A percentile compares a stretch with the other conserved stretches of the same genome.
Conservation (phyloP, 35 echinoderm and acorn worm species). For the Apostichopus parvimensis region DNA sequence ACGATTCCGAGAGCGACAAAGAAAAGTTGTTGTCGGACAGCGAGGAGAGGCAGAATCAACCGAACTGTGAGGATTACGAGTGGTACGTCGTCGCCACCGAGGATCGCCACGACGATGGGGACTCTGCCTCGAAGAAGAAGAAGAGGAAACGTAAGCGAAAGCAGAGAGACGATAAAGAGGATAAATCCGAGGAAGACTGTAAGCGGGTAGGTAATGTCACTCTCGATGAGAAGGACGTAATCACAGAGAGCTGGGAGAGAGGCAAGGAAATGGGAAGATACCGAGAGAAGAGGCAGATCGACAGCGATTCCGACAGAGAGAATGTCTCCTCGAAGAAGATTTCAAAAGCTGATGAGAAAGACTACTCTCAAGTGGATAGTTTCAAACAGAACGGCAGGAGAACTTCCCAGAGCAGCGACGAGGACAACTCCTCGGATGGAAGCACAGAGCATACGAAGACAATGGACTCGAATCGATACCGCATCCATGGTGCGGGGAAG, state of each 20-base stretch:
- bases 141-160: constrained; percentile 60
- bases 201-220: background rate
- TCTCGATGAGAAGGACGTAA: background rate
- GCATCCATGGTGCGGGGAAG: background rate
- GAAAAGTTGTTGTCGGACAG: constrained; percentile 13
- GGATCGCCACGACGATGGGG: background rate
- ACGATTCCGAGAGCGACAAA: constrained; percentile 12
- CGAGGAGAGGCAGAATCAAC: background rate
- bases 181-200: background rate
- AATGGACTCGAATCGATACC: background rate
- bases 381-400: background rate
- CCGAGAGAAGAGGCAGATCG: background rate
- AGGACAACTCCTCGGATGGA: background rate
- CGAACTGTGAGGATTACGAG: constrained; percentile 16
- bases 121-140: constrained; percentile 39
- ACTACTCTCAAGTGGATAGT: background rate
- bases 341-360: background rate
- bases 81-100: constrained; percentile 15
- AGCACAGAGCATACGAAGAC: background rate
- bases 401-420: background rate
- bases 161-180: constrained; percentile 20
- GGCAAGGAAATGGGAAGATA: background rate
- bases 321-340: background rate
- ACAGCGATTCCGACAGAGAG: background rate
- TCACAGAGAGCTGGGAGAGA: background rate